Base-by-base conservation (phyloP, 1,140 invertebrate species). In the Lasioglossum baleicum region DNA sequence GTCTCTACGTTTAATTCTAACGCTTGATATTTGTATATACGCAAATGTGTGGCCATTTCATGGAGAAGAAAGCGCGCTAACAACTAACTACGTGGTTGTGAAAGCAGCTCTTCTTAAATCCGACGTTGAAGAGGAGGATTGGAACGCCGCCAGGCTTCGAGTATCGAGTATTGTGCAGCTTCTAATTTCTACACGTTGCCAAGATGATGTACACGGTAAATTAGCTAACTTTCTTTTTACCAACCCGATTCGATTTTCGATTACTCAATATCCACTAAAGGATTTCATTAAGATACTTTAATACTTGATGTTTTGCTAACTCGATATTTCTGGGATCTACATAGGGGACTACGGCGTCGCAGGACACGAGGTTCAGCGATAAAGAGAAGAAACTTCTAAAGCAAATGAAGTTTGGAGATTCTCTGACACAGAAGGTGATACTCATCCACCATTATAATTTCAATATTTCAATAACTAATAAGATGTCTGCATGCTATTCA, bases 311-410 rank as follows among this genome's bases (percentile, higher is more conserved):
- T 83, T 26, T 58, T 70, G 48, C 7, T 31, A 61, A 80, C 7
- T 20, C 8, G 17, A 31, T 81, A 76, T 80, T 80, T 81, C 70
- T 77, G 78, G 80, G 83, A 93, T 94, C 73, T 90, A n/a, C n/a
- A n/a, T n/a, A 99, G 98, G 99, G 99, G 64, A 99, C 99, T 44
- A 99, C 97, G 87, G 97, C 98, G 60, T 98, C 99, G 90, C 99
- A 99, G 93, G 99, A 99, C 93, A 99, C 98, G 89, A 95, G 99
- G 83, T 99, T 99, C 94, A 98, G 98, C 90, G 98, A 99, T 93
- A 99, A 99, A 92, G 98, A 99, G 93, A 99, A 99, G 93, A 99
- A 99, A 90, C 94, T 99, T 58, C 95, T 99, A 91, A 99, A 99
- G 92, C 97, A 98, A 92, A 99, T 99, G 98, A 99, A 98, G 92